Percentiles rank a stretch among this genome's conserved stretches.
Evolutionary conservation across 2,888 invertebrate species (phyloP).

Genomic region (Sepiola atlantica): DNA sequence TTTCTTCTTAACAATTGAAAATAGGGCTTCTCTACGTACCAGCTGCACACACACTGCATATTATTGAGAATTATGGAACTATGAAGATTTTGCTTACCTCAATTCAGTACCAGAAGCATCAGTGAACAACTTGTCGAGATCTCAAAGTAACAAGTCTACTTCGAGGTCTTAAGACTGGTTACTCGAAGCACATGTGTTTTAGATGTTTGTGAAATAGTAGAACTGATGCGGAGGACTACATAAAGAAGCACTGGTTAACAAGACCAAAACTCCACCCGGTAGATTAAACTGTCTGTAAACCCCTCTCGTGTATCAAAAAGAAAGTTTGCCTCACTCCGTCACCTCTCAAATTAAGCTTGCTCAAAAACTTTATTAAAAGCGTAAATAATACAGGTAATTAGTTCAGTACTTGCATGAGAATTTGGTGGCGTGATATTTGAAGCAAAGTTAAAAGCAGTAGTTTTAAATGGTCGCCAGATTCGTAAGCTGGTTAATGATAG

Average conservation of each 20-base stretch:
- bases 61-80: background rate
- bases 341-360: too few relatives aligned
- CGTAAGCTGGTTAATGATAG: background rate
- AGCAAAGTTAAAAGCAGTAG: background rate
- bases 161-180: too few relatives aligned
- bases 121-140: background rate
- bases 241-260: background rate
- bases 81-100: conserved; percentile 2
- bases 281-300: background rate
- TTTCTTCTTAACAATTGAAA: background rate
- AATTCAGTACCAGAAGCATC: background rate
- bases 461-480: too few relatives aligned
- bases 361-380: background rate
- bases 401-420: too few relatives aligned
- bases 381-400: background rate
- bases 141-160: background rate
- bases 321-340: background rate
- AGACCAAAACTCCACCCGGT: background rate
- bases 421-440: background rate
- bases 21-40: background rate
- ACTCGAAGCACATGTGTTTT: background rate
- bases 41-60: background rate
- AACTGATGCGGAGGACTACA: background rate
- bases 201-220: background rate
- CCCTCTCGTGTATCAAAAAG: background rate